phyloP scores from a whole-genome alignment of 2,888 invertebrate genomes.

The Gortyna flavago region DNA sequence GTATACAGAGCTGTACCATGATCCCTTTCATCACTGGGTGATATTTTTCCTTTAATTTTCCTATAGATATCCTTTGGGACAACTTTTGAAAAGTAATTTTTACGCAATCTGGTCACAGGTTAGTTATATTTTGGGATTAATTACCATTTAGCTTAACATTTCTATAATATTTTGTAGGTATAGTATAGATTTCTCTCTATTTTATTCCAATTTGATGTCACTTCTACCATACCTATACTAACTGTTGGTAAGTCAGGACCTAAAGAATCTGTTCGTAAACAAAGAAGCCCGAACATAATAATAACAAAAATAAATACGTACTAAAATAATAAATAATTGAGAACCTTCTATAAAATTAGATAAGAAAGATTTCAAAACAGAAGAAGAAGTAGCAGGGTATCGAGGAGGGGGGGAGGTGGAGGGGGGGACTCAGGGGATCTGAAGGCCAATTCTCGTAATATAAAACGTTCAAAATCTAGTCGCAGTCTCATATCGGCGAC shows the following conservation, averaged over 20 bases:
- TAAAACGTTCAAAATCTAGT: too few species aligned
- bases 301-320: too few species aligned
- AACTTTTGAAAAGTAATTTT: constrained; percentile 3
- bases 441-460: too few species aligned
- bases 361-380: too few species aligned
- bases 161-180: too few species aligned
- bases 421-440: too few species aligned
- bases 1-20: constrained; percentile 3
- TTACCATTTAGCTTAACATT: not conserved
- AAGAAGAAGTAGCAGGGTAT: too few species aligned
- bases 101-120: not conserved
- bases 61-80: not conserved
- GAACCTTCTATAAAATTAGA: too few species aligned
- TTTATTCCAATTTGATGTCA: not conserved
- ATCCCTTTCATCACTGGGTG: constrained; percentile 14
- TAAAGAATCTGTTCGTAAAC: not conserved
- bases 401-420: too few species aligned
- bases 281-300: too few species aligned
- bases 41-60: constrained; percentile 34
- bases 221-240: not conserved
- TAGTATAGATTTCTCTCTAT: not conserved
- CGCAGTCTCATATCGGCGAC: too few species aligned
- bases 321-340: too few species aligned
- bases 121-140: not conserved
- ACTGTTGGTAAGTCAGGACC: not conserved